Evolutionary conservation across 2,888 invertebrate species (phyloP).

Genomic region (Pseudoips prasinana): DNA sequence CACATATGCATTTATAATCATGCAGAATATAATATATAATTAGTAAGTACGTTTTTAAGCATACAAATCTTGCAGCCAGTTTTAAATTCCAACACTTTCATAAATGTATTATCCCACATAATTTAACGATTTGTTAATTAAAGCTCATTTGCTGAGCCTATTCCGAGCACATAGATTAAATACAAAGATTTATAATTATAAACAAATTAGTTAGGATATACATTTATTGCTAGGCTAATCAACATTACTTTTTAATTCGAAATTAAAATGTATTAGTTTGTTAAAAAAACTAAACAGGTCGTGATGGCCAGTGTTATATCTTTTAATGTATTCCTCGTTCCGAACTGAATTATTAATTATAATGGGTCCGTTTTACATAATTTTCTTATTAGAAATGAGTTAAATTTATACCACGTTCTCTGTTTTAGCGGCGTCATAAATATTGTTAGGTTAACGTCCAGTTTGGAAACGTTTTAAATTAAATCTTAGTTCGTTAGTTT

Average conservation of each 20-base stretch:
- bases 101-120: slow-evolving; percentile 40
- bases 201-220: slow-evolving; percentile 19
- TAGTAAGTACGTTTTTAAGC: too few species aligned
- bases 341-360: slow-evolving; percentile 73
- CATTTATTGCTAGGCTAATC: slow-evolving; percentile 34
- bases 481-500: slow-evolving; percentile 64
- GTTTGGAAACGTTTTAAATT: slow-evolving; percentile 66
- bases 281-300: slow-evolving; percentile 29
- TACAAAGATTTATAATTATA: slow-evolving; percentile 17
- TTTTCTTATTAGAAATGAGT: slow-evolving; percentile 74
- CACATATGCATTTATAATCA: too few species aligned
- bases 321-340: slow-evolving; percentile 55
- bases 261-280: slow-evolving; percentile 17
- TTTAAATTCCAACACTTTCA: too few species aligned
- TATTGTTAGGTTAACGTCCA: slow-evolving; percentile 55
- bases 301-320: slow-evolving; percentile 39
- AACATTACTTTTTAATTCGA: slow-evolving; percentile 27
- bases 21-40: too few species aligned
- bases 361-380: slow-evolving; percentile 73
- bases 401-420: slow-evolving; percentile 64
- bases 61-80: too few species aligned
- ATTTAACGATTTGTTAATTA: slow-evolving; percentile 43
- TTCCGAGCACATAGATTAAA: slow-evolving; percentile 15
- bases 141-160: slow-evolving; percentile 20
- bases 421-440: slow-evolving; percentile 78